These are phyloP conservation scores for Lophius americanus DNA, from an alignment of 2,797 vertebrate genomes.

Conservation along the genomic window DNA sequence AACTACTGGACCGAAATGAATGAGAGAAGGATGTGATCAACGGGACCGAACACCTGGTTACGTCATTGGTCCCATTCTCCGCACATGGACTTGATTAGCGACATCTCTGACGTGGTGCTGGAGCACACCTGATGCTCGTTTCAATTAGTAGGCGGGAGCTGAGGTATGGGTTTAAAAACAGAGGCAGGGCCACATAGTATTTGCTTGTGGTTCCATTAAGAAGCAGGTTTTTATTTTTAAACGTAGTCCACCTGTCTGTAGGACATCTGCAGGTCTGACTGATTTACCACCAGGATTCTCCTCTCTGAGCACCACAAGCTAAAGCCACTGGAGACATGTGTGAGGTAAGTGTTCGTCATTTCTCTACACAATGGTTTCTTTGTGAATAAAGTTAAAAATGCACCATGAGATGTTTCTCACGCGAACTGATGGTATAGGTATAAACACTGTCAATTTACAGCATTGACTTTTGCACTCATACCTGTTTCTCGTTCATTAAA, in stretches of 20 bases:
- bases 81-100: constrained; percentile 50
- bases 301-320: neutral
- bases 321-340: neutral
- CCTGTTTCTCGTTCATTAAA: no score
- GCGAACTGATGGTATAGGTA: no score
- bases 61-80: neutral
- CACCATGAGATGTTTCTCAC: no score
- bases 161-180: constrained; percentile 51
- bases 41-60: no score
- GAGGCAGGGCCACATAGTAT: rapidly evolving
- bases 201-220: constrained; percentile 13
- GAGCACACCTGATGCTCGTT: constrained; percentile 74
- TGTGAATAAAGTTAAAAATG: no score
- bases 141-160: constrained; percentile 47
- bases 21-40: no score
- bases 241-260: no score
- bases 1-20: no score
- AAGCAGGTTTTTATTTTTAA: neutral
- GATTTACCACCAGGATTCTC: neutral
- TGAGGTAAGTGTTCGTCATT: neutral
- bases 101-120: constrained; percentile 17
- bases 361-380: neutral
- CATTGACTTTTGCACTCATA: no score
- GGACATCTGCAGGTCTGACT: neutral
- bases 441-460: no score